Percentiles rank a stretch among this genome's conserved stretches.
phyloP scores from a whole-genome alignment of 2,888 invertebrate species.

The Thera obeliscata region DNA sequence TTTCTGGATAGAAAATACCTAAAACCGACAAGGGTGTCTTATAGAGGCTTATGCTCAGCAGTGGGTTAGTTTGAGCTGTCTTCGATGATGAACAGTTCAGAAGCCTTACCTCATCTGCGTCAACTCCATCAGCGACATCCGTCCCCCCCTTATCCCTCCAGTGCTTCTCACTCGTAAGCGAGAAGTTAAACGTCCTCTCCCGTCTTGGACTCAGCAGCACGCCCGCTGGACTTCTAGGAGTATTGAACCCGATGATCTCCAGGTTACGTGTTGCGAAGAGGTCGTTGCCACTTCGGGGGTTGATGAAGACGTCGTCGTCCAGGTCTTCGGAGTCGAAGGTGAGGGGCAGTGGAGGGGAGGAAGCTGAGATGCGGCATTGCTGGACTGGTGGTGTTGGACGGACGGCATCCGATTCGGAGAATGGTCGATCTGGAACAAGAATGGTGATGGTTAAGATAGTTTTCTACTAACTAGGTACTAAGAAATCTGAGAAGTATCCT shows the following conservation, averaged over 20 bases:
- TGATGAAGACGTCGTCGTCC: constrained; percentile 79
- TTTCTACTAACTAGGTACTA: too few species aligned
- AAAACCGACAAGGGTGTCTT: too few species aligned
- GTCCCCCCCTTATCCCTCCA: constrained; percentile 81
- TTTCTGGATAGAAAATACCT: too few species aligned
- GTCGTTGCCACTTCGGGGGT: constrained; percentile 70
- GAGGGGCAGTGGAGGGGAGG: constrained; percentile 69
- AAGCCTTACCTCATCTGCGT: constrained; percentile 71
- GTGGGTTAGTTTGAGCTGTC: too few species aligned
- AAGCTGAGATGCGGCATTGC: constrained; percentile 69
- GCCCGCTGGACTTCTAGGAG: constrained; percentile 73
- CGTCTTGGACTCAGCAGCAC: constrained; percentile 72
- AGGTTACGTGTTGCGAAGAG: constrained; percentile 72
- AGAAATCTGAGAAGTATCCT: too few species aligned
- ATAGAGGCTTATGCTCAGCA: background rate
- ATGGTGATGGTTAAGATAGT: background rate
- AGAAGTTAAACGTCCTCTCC: constrained; percentile 73
- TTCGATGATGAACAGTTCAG: background rate
- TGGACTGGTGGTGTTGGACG: constrained; percentile 56
- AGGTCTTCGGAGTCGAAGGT: constrained; percentile 68
- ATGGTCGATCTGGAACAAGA: constrained; percentile 67
- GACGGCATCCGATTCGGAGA: constrained; percentile 73
- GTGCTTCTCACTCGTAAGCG: constrained; percentile 75
- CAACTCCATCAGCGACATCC: constrained; percentile 70
- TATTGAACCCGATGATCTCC: constrained; percentile 70